Evolutionary conservation across 2,888 invertebrate genomes (phyloP), one percentile per base, ranked within the genome.

Genomic region (Scaptomyza polygonia): DNA sequence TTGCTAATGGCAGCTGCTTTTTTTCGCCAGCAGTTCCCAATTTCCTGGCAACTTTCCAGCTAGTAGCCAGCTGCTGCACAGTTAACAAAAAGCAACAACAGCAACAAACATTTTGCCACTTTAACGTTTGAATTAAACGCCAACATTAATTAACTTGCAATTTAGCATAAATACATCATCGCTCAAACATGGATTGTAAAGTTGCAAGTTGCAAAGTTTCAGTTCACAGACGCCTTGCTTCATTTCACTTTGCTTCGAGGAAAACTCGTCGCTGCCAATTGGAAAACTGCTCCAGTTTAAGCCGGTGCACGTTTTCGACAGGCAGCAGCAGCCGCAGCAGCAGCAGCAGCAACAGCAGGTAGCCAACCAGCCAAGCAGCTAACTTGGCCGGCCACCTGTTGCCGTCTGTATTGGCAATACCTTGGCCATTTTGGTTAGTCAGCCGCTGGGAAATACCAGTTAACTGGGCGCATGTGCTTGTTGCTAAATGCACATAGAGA

Each of bases 201-300:
- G 44, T 30, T 16, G 59, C 32, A 21, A 44, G 36, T 56, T 56
- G 48, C 12, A 25, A 25, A 5, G 25, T 5, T 25, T 25, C 25
- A 25, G 25, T 25, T 25, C 25, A 40, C 29, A 34, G 32, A 12
- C 42, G 52, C 25, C 40, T 56, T 56, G 49, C 82, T 80, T 80
- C 82, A 85, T 14, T 43, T 43, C 43, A 27, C 8, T 43, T 48
- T 76, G 65, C 82, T 80, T 86, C 63, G 83, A 72, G 79, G 54
- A 67, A 84, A 83, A 83, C 80, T 77, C 57, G 84, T 77, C 53
- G 67, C 78, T 76, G 79, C 67, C 77, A 77, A 79, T 82, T 81
- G 86, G 79, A 84, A 86, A 83, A 83, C 88, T 87, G 88, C 86
- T 83, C 88, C 83, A 87, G 83, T 85, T 87, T 87, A 83, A 85